Base-by-base conservation (phyloP, 2,113 vertebrate species). In the Bufo bufo region DNA sequence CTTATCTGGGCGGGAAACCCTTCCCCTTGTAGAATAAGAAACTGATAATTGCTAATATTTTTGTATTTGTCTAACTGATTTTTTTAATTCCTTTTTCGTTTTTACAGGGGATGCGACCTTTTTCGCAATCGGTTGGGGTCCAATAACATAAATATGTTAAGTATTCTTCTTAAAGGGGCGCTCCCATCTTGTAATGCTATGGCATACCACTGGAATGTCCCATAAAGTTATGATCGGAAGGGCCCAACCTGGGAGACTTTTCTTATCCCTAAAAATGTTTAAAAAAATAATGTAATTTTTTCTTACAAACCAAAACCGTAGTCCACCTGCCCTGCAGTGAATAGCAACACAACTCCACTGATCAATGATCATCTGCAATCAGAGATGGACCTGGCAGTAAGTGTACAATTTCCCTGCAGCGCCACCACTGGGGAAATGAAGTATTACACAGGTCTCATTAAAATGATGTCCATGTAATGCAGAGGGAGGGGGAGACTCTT, bases 11-110 rank as follows among this genome's bases (percentile, higher is more conserved):
- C 49, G 5, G 4, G 12, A 5, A 7, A 2, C 2, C 14, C 16
- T 16, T 14, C 45, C 33, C 20, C 63, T 52, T 33, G 10, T 14
- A n/a, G 6, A 59, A 80, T 16, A 50, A 83, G 52, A 16, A 66
- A 52, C 17, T 50, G 3, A 71, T 65, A 84, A 71, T 33, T 16
- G 63, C 17, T 6, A 17, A 93, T 92, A 91, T 93, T 92, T 93
- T 94, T 95, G 10, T 23, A 75, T 75, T 75, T 50, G 16, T 75
- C 8, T 75, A 49, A 20, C 20, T 1, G 45, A 50, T 17, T 50
- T 75, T 71, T 75, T 49, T 19, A 49, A 75, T 75, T 49, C 4
- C 4, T 6, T 52, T 77, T 77, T 77, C 8, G 33, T 33, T 33
- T 33, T 77, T 52, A 78, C 20, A 23, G 50, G 2, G 77, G 77